Evolutionary conservation across 2,113 vertebrate genomes (phyloP), one percentile per base, ranked within the genome.

Genomic region (Melospiza georgiana): DNA sequence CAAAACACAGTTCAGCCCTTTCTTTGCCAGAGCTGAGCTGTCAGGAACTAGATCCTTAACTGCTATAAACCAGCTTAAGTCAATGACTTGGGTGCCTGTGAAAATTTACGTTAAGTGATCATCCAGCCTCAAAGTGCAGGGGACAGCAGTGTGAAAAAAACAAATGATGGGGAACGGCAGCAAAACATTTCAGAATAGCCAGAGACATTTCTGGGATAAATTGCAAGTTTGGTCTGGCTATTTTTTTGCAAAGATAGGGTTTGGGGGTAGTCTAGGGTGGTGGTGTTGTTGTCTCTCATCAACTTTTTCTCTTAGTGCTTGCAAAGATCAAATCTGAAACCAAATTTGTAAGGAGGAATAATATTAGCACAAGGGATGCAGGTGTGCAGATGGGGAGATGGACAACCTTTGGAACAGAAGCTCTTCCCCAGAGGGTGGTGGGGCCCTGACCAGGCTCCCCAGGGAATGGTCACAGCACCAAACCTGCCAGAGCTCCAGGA

Each of bases 1-100:
- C 76, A 93, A 95, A 95, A 94, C 88, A 86, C 44, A 51, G 69
- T 86, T 90, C 86, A 92, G 88, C 85, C 61, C 41, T 92, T 95
- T 89, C 92, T 94, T 78, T 92, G 92, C 88, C 88, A 77, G 83
- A 95, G 75, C 52, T 1, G 52, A 94, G 68, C 82, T 90, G 79
- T 85, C 82, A 88, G 90, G 82, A 84, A 41, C 52, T 15, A 59
- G 90, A 95, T 92, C 68, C 82, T 95, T 90, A 84, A 71, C 63
- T 86, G 72, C 75, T 84, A 28, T n/a, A 81, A 95, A 95, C 59
- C 76, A 89, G 6, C 84, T 79, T 59, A 23, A 63, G 61, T 81
- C 88, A 48, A 18, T 63, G 95, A 79, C 77, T 91, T 85, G 82
- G 77, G 52, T 23, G 37, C 4, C 30, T 2, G 65, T 95, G 93